Conservation (phyloP, 2,113 vertebrate genomes). For the Motacilla alba region DNA sequence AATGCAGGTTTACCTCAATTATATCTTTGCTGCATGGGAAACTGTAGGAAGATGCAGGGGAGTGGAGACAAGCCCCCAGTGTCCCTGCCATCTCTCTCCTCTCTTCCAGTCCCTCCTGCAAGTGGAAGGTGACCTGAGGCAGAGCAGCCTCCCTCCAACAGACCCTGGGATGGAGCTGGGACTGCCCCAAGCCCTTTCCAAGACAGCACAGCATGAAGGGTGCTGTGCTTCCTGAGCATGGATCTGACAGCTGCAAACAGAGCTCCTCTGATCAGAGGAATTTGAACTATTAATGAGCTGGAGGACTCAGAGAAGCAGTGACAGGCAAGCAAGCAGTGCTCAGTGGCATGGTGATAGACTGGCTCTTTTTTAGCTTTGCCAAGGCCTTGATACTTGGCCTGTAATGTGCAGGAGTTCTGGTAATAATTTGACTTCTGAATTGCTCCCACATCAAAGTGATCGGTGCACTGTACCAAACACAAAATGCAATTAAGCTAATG, state of each 20-base stretch:
- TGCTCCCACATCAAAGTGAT: neutral
- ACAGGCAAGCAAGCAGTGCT: neutral
- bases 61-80: neutral
- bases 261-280: neutral
- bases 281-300: neutral
- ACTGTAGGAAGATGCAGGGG: neutral
- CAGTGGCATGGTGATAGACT: neutral
- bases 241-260: neutral
- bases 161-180: neutral
- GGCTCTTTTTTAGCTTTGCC: neutral
- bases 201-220: neutral
- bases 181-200: neutral
- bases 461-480: neutral
- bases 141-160: neutral
- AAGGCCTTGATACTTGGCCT: neutral
- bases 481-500: constrained; percentile 33
- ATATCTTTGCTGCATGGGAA: neutral
- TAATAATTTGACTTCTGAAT: constrained; percentile 20
- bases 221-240: neutral
- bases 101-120: neutral
- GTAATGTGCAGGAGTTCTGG: neutral
- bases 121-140: neutral
- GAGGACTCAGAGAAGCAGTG: neutral
- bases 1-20: neutral
- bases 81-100: neutral